Percentiles rank a stretch among this genome's conserved stretches.
These are phyloP conservation scores for Saturnia pavonia DNA, from an alignment of 2,888 invertebrate species.

Conservation along the genomic window DNA sequence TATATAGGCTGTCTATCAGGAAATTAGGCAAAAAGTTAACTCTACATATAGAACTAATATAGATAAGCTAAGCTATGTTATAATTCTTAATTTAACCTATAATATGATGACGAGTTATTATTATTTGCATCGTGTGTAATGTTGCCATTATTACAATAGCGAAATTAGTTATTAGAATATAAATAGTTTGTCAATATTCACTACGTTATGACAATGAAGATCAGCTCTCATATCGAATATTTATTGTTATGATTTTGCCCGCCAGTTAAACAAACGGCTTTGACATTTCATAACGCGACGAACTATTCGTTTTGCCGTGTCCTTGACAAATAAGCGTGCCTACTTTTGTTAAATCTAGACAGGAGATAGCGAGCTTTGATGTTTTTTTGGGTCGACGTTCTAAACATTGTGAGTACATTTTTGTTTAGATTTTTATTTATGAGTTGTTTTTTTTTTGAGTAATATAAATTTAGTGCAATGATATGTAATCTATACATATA, in stretches of 20 bases:
- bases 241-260: conserved; percentile 37
- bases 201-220: neutral
- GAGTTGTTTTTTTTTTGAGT: neutral
- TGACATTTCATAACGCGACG: conserved; percentile 34
- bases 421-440: neutral
- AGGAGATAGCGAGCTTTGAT: conserved; percentile 2
- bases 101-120: too few species aligned
- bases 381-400: conserved; percentile 9
- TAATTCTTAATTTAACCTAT: too few species aligned
- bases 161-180: too few species aligned
- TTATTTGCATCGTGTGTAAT: too few species aligned
- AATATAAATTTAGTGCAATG: neutral
- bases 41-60: too few species aligned
- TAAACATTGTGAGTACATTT: neutral
- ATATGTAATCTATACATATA: too few species aligned
- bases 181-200: neutral
- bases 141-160: too few species aligned
- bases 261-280: conserved; percentile 27
- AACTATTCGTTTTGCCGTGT: conserved; percentile 29
- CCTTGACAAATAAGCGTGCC: conserved; percentile 18
- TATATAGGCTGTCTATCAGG: too few species aligned
- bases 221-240: neutral
- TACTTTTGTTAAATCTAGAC: neutral
- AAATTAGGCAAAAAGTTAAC: too few species aligned
- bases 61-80: too few species aligned